Evolutionary conservation across 2,888 invertebrate species (phyloP).

Genomic region (Cepaea hortensis): DNA sequence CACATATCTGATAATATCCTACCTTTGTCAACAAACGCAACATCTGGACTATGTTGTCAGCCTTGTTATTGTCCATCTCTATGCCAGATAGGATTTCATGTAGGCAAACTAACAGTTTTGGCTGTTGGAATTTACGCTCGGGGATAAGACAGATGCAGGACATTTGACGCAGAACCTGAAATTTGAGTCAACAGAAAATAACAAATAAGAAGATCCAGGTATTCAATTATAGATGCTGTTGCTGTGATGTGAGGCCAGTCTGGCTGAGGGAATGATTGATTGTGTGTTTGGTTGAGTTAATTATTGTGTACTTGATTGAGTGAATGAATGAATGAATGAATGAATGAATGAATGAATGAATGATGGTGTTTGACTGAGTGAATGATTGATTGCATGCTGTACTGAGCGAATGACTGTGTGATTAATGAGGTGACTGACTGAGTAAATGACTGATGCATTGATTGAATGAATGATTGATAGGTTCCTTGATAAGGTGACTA

Average conservation of each 20-base stretch:
- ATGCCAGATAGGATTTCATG: constrained; percentile 3
- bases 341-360: no score
- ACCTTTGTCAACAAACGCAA: constrained; percentile 30
- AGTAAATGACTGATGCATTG: no score
- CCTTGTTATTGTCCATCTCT: background rate
- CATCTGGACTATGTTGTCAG: constrained; percentile 11
- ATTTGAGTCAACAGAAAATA: background rate
- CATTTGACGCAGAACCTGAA: constrained; percentile 24
- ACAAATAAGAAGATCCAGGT: background rate
- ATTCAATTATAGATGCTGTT: background rate
- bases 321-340: no score
- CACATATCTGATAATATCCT: background rate
- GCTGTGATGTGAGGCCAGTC: background rate
- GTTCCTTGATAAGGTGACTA: no score
- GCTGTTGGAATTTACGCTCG: background rate
- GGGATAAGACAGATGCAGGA: background rate
- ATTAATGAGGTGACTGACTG: no score
- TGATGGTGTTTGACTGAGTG: no score
- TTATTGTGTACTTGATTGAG: no score
- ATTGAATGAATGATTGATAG: no score
- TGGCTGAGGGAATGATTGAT: no score
- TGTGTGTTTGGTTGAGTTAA: no score
- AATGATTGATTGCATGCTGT: no score
- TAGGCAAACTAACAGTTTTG: constrained; percentile 15
- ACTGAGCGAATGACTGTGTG: no score